Percentiles rank a stretch among this genome's conserved stretches.
Evolutionary conservation across 2,113 vertebrate genomes (phyloP).

Genomic region (Notiomystis cincta): DNA sequence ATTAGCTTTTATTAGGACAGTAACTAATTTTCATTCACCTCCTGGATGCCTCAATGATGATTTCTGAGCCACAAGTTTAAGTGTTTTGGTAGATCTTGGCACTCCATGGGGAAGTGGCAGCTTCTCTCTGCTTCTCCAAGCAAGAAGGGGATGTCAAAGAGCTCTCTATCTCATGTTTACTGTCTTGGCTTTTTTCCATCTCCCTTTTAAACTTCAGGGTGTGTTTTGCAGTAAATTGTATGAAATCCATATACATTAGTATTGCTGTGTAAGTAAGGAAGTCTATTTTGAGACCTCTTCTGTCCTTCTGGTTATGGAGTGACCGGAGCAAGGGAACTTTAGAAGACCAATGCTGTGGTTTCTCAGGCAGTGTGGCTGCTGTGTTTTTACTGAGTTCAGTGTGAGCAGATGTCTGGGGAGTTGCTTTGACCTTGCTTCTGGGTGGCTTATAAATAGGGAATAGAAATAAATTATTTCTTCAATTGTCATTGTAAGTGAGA

Average conservation of each 20-base stretch:
- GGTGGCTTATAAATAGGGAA: constrained; percentile 1
- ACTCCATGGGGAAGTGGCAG: background rate
- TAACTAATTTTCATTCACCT: background rate
- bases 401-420: background rate
- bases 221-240: background rate
- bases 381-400: background rate
- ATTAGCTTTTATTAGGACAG: background rate
- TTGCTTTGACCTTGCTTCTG: constrained; percentile 42
- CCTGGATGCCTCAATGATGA: background rate
- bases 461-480: constrained; percentile 20
- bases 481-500: background rate
- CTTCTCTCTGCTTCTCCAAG: background rate
- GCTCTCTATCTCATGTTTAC: background rate
- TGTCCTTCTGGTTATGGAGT: background rate
- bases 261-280: background rate
- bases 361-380: background rate
- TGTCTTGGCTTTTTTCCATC: background rate
- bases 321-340: background rate
- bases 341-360: background rate
- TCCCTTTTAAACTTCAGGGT: background rate
- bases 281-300: background rate
- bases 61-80: background rate
- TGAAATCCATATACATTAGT: background rate
- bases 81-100: background rate
- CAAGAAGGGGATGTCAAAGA: background rate